phyloP scores from a whole-genome alignment of 2,888 invertebrate genomes.

The Lasioglossum malachurum region DNA sequence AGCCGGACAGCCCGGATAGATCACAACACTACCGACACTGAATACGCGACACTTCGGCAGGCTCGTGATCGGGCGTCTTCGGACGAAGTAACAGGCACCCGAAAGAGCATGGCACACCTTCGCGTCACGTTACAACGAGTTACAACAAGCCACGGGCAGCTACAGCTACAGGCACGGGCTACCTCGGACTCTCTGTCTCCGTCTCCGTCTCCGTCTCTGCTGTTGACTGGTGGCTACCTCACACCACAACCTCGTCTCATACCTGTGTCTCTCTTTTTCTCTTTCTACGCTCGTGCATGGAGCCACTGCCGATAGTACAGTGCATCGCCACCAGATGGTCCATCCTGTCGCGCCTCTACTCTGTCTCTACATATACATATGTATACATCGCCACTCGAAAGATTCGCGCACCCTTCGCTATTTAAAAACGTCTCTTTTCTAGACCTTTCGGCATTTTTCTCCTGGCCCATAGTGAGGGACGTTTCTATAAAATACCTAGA shows the following conservation, averaged over 20 bases:
- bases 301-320: conserved; percentile 75
- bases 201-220: conserved; percentile 70
- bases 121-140: conserved; percentile 76
- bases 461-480: neutral
- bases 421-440: conserved; percentile 3
- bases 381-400: conserved; percentile 9
- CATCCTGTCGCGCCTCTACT: conserved; percentile 27
- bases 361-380: conserved; percentile 10
- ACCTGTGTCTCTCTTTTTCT: conserved; percentile 54
- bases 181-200: conserved; percentile 71
- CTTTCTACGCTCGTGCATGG: conserved; percentile 49
- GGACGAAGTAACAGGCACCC: conserved; percentile 68
- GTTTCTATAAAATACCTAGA: neutral
- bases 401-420: neutral
- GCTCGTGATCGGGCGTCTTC: conserved; percentile 53
- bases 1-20: conserved; percentile 42
- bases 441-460: neutral
- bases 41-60: conserved; percentile 47
- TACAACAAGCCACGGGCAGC: conserved; percentile 72
- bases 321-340: conserved; percentile 78
- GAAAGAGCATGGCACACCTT: conserved; percentile 71
- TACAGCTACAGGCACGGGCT: conserved; percentile 68
- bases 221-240: conserved; percentile 73
- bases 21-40: conserved; percentile 63
- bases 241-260: conserved; percentile 67